Percentiles rank a stretch among this genome's conserved stretches.
These are phyloP conservation scores for Hypanus sabinus DNA, from an alignment of 2,113 vertebrate genomes.

Conservation along the genomic window DNA sequence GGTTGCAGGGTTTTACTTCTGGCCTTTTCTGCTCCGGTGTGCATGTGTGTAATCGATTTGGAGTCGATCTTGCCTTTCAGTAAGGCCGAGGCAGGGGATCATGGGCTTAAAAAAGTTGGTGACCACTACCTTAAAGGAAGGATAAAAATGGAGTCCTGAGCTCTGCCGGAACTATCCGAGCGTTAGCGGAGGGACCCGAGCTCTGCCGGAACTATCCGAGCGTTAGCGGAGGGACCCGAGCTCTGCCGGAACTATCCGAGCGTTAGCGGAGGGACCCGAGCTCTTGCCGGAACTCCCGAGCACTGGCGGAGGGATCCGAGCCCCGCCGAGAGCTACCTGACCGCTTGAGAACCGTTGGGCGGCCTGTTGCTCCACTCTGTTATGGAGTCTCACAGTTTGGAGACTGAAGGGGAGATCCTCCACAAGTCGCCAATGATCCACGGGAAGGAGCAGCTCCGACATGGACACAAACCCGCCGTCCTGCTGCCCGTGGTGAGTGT, in stretches of 20 bases:
- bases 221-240: too few relatives aligned
- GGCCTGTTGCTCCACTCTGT: neutral
- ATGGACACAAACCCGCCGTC: constrained; percentile 18
- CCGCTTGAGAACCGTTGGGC: neutral
- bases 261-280: neutral
- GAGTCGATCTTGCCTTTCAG: too few relatives aligned
- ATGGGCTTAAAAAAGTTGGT: too few relatives aligned
- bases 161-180: too few relatives aligned
- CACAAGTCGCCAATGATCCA: constrained; percentile 34
- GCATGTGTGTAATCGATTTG: too few relatives aligned
- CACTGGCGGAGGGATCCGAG: too few relatives aligned
- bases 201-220: neutral
- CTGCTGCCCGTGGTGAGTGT: constrained; percentile 29
- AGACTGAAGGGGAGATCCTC: constrained; percentile 16
- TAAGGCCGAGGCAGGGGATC: too few relatives aligned
- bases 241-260: neutral
- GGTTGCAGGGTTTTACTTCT: too few relatives aligned
- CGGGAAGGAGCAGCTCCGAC: constrained; percentile 30
- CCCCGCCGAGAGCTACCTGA: neutral
- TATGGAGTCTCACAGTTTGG: constrained; percentile 12
- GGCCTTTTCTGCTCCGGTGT: too few relatives aligned
- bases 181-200: too few relatives aligned
- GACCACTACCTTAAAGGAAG: too few relatives aligned
- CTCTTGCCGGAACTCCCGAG: neutral
- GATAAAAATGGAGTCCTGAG: too few relatives aligned